phyloP scores from a whole-genome alignment of 2,888 invertebrate species.

The Arrhopalites spinosus region DNA sequence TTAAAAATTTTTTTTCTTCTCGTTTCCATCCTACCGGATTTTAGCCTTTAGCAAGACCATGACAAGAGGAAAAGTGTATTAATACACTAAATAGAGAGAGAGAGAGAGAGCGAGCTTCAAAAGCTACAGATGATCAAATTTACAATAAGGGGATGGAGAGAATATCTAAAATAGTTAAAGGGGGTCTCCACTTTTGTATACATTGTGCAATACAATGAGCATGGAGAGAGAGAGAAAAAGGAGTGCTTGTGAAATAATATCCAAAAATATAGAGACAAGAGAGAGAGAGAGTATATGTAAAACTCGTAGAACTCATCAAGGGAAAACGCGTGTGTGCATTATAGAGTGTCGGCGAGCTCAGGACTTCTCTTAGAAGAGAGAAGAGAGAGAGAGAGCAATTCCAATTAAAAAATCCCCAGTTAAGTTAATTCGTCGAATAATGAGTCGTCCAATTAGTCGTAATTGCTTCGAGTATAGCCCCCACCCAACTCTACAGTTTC shows the following conservation, averaged over 20 bases:
- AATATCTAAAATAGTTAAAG: not conserved
- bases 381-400: constrained; percentile 53
- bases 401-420: constrained; percentile 57
- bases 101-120: not conserved
- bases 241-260: constrained; percentile 8
- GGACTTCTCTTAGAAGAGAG: constrained; percentile 16
- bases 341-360: constrained; percentile 27
- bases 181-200: no score
- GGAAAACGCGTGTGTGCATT: constrained; percentile 19
- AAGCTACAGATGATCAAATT: constrained; percentile 15
- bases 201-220: no score
- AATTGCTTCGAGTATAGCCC: constrained; percentile 54
- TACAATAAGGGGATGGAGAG: not conserved
- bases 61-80: not conserved
- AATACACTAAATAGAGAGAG: not conserved
- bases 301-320: constrained; percentile 27
- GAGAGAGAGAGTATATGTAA: not conserved
- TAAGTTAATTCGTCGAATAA: constrained; percentile 57
- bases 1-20: not conserved
- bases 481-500: constrained; percentile 21
- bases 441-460: constrained; percentile 57
- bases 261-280: not conserved
- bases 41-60: not conserved
- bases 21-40: not conserved
- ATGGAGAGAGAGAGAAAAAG: not conserved